phyloP scores from a whole-genome alignment of 2,797 vertebrate species.

The Macropodus opercularis region DNA sequence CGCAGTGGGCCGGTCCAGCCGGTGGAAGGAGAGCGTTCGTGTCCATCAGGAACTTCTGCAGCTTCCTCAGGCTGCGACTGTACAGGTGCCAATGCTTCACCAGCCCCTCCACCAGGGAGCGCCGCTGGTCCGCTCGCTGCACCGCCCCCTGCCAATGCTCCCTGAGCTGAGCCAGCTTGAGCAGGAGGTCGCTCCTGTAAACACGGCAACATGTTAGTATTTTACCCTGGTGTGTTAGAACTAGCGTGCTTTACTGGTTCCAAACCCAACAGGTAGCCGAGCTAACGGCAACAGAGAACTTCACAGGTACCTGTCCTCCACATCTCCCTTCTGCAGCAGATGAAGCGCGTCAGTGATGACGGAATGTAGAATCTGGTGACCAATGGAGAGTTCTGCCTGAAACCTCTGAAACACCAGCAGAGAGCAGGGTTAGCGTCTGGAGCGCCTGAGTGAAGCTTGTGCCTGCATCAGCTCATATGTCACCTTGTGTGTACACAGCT shows the following conservation, averaged over 20 bases:
- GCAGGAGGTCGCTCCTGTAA: constrained; percentile 86
- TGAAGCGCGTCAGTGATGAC: constrained; percentile 85
- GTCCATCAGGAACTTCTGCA: constrained; percentile 80
- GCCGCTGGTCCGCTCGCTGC: constrained; percentile 80
- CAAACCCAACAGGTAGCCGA: too few species aligned
- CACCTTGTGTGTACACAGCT: constrained; percentile 89
- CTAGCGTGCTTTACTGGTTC: too few species aligned
- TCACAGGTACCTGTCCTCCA: constrained; percentile 84
- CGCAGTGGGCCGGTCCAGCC: constrained; percentile 72
- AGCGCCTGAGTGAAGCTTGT: neutral
- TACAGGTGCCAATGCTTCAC: constrained; percentile 87
- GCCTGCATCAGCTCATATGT: accelerated
- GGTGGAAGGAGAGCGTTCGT: constrained; percentile 70
- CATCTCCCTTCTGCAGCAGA: constrained; percentile 85
- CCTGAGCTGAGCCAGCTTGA: constrained; percentile 84
- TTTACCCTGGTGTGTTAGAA: too few species aligned
- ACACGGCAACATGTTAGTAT: neutral
- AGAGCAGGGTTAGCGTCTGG: neutral
- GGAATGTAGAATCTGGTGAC: constrained; percentile 88
- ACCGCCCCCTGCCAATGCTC: constrained; percentile 88
- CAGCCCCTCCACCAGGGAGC: constrained; percentile 78
- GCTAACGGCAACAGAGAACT: too few species aligned
- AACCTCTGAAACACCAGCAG: constrained; percentile 79
- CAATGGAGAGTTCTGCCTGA: constrained; percentile 87
- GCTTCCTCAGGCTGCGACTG: constrained; percentile 75